These are phyloP conservation scores for Colletes latitarsis DNA, from an alignment of 1,140 invertebrate species.

Conservation along the genomic window DNA sequence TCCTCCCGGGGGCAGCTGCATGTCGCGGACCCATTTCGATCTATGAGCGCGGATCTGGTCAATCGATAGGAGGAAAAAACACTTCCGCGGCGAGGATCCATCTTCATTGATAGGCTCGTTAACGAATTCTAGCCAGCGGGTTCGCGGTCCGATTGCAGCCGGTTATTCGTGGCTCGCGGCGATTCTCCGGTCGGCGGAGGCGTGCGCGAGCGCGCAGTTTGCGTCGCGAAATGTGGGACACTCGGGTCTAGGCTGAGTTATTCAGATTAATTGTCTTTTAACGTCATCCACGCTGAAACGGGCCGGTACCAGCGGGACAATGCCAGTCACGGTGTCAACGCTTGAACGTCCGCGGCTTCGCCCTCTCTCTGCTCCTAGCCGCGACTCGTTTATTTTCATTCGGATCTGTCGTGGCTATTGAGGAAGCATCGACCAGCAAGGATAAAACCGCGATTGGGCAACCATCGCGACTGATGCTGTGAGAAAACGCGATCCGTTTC, in stretches of 20 bases:
- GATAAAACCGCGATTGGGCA: background rate
- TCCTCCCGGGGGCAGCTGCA: no score
- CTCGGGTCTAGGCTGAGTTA: conserved; percentile 62
- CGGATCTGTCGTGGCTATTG: conserved; percentile 18
- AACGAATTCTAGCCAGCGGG: background rate
- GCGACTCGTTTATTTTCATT: conserved; percentile 53
- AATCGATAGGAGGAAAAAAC: no score
- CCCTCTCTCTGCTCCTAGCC: background rate
- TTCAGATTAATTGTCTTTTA: conserved; percentile 75
- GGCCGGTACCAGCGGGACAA: conserved; percentile 21
- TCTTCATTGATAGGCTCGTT: conserved; percentile 11
- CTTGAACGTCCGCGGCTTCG: conserved; percentile 8
- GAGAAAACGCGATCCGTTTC: background rate
- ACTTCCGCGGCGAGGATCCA: conserved; percentile 3
- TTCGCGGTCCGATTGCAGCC: background rate
- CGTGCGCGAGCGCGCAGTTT: background rate
- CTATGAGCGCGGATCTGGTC: no score
- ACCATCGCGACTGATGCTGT: background rate
- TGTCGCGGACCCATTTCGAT: no score
- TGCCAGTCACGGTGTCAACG: conserved; percentile 46
- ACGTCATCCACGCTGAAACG: conserved; percentile 49
- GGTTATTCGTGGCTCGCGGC: conserved; percentile 7
- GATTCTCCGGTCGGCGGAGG: background rate
- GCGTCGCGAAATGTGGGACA: conserved; percentile 52
- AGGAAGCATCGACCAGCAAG: conserved; percentile 19